Percentiles rank a stretch among this genome's conserved stretches.
phyloP scores from a whole-genome alignment of 2,888 invertebrate genomes.

The Harpalus rufipes region DNA sequence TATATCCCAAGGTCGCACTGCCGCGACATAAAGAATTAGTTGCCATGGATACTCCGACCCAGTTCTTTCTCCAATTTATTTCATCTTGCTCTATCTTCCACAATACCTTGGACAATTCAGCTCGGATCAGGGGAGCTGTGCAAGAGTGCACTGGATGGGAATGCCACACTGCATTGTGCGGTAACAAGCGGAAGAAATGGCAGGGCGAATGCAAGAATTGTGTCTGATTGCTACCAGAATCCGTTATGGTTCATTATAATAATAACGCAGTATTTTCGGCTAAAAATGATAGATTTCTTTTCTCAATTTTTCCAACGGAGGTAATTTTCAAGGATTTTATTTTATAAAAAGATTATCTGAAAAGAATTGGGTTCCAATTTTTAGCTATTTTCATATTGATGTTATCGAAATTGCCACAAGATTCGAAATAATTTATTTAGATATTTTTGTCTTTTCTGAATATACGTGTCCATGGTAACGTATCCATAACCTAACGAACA shows the following conservation, averaged over 20 bases:
- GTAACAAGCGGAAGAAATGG: not conserved
- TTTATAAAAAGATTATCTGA: not conserved
- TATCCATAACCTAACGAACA: no score
- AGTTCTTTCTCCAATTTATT: slow-evolving; percentile 56
- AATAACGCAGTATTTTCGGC: slow-evolving; percentile 39
- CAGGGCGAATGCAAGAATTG: slow-evolving; percentile 16
- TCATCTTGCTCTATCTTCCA: slow-evolving; percentile 51
- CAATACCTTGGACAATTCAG: slow-evolving; percentile 62
- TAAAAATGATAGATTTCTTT: slow-evolving; percentile 32
- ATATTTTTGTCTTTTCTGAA: no score
- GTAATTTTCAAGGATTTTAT: slow-evolving; percentile 4
- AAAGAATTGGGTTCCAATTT: no score
- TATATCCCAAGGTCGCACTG: slow-evolving; percentile 49
- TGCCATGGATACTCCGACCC: slow-evolving; percentile 61
- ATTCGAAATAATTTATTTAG: no score
- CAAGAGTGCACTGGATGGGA: slow-evolving; percentile 11
- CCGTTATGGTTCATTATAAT: slow-evolving; percentile 44
- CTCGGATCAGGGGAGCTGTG: slow-evolving; percentile 12
- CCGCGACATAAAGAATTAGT: slow-evolving; percentile 61
- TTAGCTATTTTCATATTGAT: no score
- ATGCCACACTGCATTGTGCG: slow-evolving; percentile 3
- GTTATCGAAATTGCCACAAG: no score
- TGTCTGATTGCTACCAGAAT: slow-evolving; percentile 48
- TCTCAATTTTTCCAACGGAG: not conserved
- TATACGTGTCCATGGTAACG: no score